Base-by-base conservation (phyloP, 2,797 vertebrate species). In the Rallus crepitans region DNA sequence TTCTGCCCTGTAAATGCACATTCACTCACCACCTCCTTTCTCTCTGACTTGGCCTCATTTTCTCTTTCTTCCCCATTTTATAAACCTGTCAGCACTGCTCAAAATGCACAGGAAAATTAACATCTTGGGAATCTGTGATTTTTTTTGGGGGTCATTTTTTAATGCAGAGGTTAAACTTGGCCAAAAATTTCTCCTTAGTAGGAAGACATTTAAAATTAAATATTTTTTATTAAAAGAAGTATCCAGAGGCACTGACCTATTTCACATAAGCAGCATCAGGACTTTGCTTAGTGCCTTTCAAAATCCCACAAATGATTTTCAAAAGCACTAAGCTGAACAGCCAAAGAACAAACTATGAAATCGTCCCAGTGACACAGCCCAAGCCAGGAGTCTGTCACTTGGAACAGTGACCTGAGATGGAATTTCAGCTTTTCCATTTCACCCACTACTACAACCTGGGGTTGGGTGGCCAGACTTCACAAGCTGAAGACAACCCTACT, bases 1-100 rank as follows among this genome's bases (percentile, higher is more conserved):
- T 71, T 76, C 59, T 52, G 40, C 7, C 16, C 42, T 33, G 12
- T 15, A 42, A 76, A 40, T 6, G 24, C 15, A 82, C 24, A 37
- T 47, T 61, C 31, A 55, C 7, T 6, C 24, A 55, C 30, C 14
- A 37, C n/a, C 30, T 56, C 52, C n/a, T 33, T 63, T 28, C 17
- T 63, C 39, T 61, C n/a, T 88, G 33, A 3, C 19, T 17, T 0
- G 0, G 20, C 0, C 39, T 9, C 28, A 48, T 50, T 66, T 86
- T n/a, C 8, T 64, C 39, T 84, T 71, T 77, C 11, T 5, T 61
- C 2, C 10, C 12, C 9, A 17, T 82, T 52, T 37, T n/a, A 33
- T 55, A 42, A 69, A 72, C 18, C 15, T 47, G 24, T 23, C 25
- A 72, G 35, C 25, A 72, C 47, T 31, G 48, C 61, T 69, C 33